phyloP scores from a whole-genome alignment of 2,888 invertebrate species.

The Phengaris alcon region DNA sequence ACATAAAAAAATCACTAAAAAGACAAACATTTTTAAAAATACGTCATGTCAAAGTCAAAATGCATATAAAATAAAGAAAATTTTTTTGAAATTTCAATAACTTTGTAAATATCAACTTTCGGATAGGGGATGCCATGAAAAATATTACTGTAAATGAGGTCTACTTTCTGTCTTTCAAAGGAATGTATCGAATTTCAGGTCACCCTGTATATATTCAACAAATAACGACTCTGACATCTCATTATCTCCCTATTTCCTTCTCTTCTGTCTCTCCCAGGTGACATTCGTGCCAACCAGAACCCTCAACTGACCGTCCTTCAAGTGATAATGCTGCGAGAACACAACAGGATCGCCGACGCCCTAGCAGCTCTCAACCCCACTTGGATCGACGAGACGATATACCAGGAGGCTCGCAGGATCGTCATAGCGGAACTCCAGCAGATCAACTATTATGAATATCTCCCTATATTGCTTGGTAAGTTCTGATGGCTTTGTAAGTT shows the following conservation, averaged over 20 bases:
- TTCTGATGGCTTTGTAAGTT: neutral
- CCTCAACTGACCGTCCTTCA: slow-evolving; percentile 85
- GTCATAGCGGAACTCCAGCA: slow-evolving; percentile 84
- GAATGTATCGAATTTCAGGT: too few species aligned
- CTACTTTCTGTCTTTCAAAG: too few species aligned
- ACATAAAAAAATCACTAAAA: too few species aligned
- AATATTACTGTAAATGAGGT: too few species aligned
- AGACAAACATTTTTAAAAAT: too few species aligned
- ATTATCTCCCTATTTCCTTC: neutral
- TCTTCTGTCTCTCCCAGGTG: slow-evolving; percentile 70
- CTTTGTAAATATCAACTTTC: too few species aligned
- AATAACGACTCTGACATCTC: too few species aligned
- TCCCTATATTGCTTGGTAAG: slow-evolving; percentile 85
- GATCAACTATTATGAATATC: slow-evolving; percentile 87
- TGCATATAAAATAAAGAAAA: too few species aligned
- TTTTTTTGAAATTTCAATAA: too few species aligned
- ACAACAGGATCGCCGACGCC: slow-evolving; percentile 84
- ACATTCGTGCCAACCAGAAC: slow-evolving; percentile 84
- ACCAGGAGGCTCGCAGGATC: slow-evolving; percentile 86
- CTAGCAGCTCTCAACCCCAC: slow-evolving; percentile 84
- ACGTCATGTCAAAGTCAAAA: too few species aligned
- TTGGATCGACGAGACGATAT: slow-evolving; percentile 86
- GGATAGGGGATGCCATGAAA: too few species aligned
- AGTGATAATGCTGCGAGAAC: slow-evolving; percentile 83
- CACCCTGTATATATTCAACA: too few species aligned